Percentiles rank a stretch among this genome's conserved stretches.
Evolutionary conservation across 1,140 invertebrate species (phyloP).

Genomic region (Drosophila repleta): DNA sequence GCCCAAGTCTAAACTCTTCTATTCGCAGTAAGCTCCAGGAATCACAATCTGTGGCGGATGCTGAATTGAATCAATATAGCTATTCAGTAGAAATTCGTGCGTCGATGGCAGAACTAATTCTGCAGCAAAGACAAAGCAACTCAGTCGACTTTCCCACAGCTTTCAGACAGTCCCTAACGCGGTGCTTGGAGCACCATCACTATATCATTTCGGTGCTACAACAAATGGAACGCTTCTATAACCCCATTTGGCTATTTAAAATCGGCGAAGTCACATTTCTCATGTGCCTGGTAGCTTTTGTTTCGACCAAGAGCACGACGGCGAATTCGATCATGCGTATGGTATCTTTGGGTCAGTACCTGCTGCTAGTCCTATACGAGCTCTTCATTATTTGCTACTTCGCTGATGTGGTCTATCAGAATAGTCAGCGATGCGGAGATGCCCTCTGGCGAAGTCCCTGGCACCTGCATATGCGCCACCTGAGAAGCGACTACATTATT

Average conservation of each 20-base stretch:
- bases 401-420: slow-evolving; percentile 68
- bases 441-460: slow-evolving; percentile 73
- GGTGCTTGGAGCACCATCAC: slow-evolving; percentile 60
- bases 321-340: slow-evolving; percentile 71
- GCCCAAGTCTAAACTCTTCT: not conserved
- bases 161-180: slow-evolving; percentile 45
- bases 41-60: slow-evolving; percentile 51
- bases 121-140: not conserved
- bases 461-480: slow-evolving; percentile 64
- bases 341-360: slow-evolving; percentile 69
- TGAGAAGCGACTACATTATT: slow-evolving; percentile 65
- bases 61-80: slow-evolving; percentile 61
- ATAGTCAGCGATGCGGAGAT: slow-evolving; percentile 74
- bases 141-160: slow-evolving; percentile 29
- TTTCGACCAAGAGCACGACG: slow-evolving; percentile 69
- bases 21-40: slow-evolving; percentile 42
- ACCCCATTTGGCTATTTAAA: slow-evolving; percentile 76
- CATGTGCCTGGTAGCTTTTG: slow-evolving; percentile 72
- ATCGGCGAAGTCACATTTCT: slow-evolving; percentile 70
- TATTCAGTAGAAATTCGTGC: slow-evolving; percentile 50
- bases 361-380: slow-evolving; percentile 64
- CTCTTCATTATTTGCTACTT: slow-evolving; percentile 79
- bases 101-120: slow-evolving; percentile 32
- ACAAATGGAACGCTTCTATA: slow-evolving; percentile 71
- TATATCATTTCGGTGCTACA: slow-evolving; percentile 54